These are phyloP conservation scores for Magallana gigas DNA, from an alignment of 1,140 invertebrate genomes.

Conservation along the genomic window DNA sequence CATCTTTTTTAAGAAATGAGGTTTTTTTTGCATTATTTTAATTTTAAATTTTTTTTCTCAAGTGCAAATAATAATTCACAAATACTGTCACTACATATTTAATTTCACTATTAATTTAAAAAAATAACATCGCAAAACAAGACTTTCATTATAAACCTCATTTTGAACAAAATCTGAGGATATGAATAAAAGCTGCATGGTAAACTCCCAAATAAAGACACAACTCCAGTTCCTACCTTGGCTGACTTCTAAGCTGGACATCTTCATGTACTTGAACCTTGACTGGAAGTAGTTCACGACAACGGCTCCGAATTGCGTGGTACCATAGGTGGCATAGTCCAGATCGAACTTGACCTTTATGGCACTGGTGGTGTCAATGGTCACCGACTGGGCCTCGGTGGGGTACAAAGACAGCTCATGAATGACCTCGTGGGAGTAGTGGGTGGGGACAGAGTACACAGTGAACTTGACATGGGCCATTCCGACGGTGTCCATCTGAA, in stretches of 20 bases:
- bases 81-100: too few species aligned
- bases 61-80: too few species aligned
- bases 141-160: too few species aligned
- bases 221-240: constrained; percentile 31
- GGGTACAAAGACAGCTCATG: constrained; percentile 48
- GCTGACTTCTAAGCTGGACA: neutral
- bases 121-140: too few species aligned
- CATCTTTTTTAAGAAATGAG: too few species aligned
- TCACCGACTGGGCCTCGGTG: constrained; percentile 13
- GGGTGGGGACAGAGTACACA: constrained; percentile 56
- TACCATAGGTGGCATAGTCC: constrained; percentile 40
- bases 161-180: too few species aligned
- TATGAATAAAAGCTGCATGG: too few species aligned
- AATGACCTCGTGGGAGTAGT: constrained; percentile 55
- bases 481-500: constrained; percentile 56
- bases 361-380: constrained; percentile 21
- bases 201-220: too few species aligned
- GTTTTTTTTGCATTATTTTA: too few species aligned
- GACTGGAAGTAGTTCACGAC: constrained; percentile 22
- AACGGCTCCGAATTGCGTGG: constrained; percentile 39
- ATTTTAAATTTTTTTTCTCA: too few species aligned
- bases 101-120: too few species aligned
- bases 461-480: constrained; percentile 57
- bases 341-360: constrained; percentile 40
- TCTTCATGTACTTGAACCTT: constrained; percentile 8